Percentiles rank a stretch among this genome's conserved stretches.
phyloP scores from a whole-genome alignment of 2,113 vertebrate genomes.

The Pavo muticus region DNA sequence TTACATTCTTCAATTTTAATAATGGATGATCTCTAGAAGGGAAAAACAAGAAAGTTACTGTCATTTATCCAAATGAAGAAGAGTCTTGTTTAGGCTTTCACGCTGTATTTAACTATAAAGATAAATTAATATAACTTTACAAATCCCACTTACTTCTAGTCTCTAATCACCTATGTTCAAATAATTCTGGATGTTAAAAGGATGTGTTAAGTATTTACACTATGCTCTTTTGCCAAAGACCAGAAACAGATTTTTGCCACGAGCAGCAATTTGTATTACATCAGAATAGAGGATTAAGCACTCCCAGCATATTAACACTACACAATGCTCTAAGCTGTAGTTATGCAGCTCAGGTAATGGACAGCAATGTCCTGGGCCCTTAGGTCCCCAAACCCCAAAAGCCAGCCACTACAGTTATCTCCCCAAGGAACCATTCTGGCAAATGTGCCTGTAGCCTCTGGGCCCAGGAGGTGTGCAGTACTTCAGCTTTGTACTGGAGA shows the following conservation, averaged over 20 bases:
- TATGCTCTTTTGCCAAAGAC: not conserved
- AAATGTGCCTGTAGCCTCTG: not conserved
- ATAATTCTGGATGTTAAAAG: not conserved
- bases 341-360: not conserved
- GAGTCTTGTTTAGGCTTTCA: not conserved
- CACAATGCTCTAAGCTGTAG: not conserved
- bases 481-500: not conserved
- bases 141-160: not conserved
- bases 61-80: not conserved
- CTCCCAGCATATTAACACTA: not conserved
- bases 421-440: not conserved
- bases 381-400: not conserved
- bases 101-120: not conserved
- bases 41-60: not conserved
- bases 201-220: not conserved
- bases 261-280: not conserved
- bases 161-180: not conserved
- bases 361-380: not conserved
- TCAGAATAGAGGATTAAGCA: not conserved
- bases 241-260: not conserved
- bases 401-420: not conserved
- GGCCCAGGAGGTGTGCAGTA: not conserved
- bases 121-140: not conserved
- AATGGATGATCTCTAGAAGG: constrained; percentile 68
- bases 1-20: constrained; percentile 67